A percentile compares a stretch with the other conserved stretches of the same genome.
phyloP scores from a whole-genome alignment of 2,113 vertebrate species.

The Hystrix brachyura region DNA sequence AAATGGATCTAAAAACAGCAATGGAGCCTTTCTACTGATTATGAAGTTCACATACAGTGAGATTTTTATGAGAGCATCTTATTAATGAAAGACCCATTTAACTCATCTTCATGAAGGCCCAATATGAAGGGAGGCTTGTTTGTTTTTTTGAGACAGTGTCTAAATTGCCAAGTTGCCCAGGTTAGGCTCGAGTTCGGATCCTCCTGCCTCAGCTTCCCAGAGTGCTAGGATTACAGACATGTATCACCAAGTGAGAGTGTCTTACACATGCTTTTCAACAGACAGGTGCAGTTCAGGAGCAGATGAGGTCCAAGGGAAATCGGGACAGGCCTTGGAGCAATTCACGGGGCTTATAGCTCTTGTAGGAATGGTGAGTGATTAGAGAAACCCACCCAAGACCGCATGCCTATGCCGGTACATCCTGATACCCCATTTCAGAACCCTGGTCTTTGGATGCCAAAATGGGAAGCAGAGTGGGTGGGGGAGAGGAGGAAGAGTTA shows the following conservation, averaged over 20 bases:
- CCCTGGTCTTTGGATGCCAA: not conserved
- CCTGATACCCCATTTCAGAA: not conserved
- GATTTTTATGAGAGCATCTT: constrained; percentile 19
- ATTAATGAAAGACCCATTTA: not conserved
- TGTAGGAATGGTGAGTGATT: constrained; percentile 71
- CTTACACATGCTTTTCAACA: constrained; percentile 76
- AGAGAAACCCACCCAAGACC: not conserved
- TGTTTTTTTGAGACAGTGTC: not conserved
- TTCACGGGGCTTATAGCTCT: constrained; percentile 88
- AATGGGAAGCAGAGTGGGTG: not conserved
- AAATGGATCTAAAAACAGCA: not conserved
- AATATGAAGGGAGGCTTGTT: not conserved
- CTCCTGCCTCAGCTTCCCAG: not conserved
- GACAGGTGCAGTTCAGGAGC: constrained; percentile 93
- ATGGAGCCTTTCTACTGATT: not conserved
- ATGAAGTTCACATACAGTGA: not conserved
- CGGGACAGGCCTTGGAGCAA: constrained; percentile 90
- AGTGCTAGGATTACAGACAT: not conserved
- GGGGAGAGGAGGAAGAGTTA: not conserved
- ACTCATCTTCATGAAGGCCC: not conserved
- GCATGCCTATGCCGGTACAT: too few species aligned
- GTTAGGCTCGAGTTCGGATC: not conserved
- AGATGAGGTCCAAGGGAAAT: constrained; percentile 94
- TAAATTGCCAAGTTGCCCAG: not conserved
- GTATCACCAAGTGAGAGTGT: not conserved